These are phyloP conservation scores for Valencia hispanica DNA, from an alignment of 2,797 vertebrate species.

Conservation along the genomic window DNA sequence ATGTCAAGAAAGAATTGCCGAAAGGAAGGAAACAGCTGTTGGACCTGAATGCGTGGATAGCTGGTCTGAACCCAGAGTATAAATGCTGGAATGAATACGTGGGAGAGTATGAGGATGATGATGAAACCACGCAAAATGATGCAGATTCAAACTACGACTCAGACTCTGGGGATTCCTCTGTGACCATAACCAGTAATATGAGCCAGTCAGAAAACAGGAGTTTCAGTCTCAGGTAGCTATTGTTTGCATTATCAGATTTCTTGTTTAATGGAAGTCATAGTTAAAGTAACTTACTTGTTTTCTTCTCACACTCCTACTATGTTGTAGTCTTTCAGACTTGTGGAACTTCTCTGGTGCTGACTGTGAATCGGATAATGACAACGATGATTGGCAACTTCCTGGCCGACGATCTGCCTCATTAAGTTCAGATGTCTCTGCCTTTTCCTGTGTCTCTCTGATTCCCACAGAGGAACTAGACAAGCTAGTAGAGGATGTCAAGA, in stretches of 20 bases:
- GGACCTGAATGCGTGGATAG: constrained; percentile 66
- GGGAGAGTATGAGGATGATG: constrained; percentile 67
- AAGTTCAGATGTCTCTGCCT: constrained; percentile 80
- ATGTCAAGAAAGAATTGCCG: not conserved
- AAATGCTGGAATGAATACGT: constrained; percentile 55
- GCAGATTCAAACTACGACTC: constrained; percentile 81
- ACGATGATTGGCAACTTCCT: constrained; percentile 53
- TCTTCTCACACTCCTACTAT: not conserved
- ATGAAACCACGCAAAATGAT: constrained; percentile 77
- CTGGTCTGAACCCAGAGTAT: constrained; percentile 62
- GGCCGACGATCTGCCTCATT: constrained; percentile 74
- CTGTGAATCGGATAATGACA: constrained; percentile 67
- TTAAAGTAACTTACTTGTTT: not conserved
- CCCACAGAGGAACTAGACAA: constrained; percentile 80
- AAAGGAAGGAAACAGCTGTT: constrained; percentile 38
- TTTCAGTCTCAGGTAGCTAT: constrained; percentile 82
- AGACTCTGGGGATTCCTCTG: constrained; percentile 81
- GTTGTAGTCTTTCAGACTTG: constrained; percentile 78
- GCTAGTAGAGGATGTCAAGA: constrained; percentile 80
- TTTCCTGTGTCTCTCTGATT: constrained; percentile 82
- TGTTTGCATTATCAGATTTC: not conserved
- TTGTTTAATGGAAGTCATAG: not conserved
- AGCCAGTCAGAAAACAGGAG: constrained; percentile 79
- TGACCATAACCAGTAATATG: constrained; percentile 82
- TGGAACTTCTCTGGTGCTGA: constrained; percentile 80